Evolutionary conservation across 2,113 vertebrate genomes (phyloP).

Genomic region (Megalops atlanticus): DNA sequence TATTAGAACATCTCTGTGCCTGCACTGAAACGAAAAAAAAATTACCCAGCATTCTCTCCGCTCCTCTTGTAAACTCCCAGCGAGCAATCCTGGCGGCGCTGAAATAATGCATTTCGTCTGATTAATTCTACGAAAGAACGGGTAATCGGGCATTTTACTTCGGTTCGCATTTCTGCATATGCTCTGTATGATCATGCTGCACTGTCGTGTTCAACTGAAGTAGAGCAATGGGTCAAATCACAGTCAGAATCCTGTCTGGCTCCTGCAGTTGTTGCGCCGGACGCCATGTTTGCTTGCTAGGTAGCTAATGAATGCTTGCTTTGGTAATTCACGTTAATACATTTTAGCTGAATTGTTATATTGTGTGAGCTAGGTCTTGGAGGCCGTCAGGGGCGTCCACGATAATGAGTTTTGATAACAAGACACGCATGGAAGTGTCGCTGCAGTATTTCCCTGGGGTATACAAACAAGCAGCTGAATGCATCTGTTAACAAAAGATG

Average conservation of each 20-base stretch:
- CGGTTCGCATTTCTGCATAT: background rate
- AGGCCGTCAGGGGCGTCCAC: no score
- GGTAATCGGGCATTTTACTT: constrained; percentile 39
- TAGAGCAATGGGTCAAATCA: constrained; percentile 1
- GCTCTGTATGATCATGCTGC: background rate
- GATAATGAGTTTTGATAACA: background rate
- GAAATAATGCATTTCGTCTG: constrained; percentile 29
- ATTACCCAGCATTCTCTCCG: constrained; percentile 46
- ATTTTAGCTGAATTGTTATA: background rate
- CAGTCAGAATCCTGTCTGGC: constrained; percentile 27
- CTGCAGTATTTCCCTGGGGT: background rate
- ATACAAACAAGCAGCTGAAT: background rate
- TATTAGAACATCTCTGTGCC: background rate
- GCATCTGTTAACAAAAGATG: constrained; percentile 17
- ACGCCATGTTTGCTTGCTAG: constrained; percentile 49
- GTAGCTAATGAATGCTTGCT: constrained; percentile 16
- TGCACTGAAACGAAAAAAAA: constrained; percentile 20
- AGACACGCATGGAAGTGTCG: background rate
- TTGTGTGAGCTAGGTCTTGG: no score
- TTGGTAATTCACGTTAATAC: background rate
- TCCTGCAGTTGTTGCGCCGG: constrained; percentile 36
- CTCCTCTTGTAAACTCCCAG: constrained; percentile 38
- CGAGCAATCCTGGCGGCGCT: constrained; percentile 29
- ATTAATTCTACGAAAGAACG: constrained; percentile 2
- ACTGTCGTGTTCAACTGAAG: background rate